Conservation (phyloP, 53 echinoderm and acorn worm genomes). For the Mesocentrotus franciscanus region DNA sequence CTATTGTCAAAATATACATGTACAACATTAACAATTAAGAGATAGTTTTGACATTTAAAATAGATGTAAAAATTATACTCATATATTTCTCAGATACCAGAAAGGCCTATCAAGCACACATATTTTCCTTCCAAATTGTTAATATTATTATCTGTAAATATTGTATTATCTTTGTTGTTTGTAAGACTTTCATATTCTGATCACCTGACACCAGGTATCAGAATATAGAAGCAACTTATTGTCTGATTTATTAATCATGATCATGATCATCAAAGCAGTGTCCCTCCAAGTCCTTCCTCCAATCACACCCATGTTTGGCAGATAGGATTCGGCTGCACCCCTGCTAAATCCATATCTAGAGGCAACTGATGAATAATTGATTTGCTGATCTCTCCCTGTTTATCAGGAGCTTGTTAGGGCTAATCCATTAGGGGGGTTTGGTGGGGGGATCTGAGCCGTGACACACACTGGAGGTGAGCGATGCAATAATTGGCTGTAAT, state of each 20-base stretch:
- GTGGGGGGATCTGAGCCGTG: background rate
- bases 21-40: too few species aligned
- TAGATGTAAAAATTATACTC: too few species aligned
- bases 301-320: conserved; percentile 7
- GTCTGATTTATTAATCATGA: background rate
- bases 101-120: too few species aligned
- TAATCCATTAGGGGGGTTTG: conserved; percentile 36
- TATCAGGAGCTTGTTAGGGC: conserved; percentile 36
- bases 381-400: conserved; percentile 50
- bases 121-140: too few species aligned
- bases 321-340: background rate
- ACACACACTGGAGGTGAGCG: conserved; percentile 3
- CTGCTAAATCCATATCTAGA: conserved; percentile 36
- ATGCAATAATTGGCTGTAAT: conserved; percentile 33
- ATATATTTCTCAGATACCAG: too few species aligned
- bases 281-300: background rate
- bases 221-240: too few species aligned
- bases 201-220: too few species aligned
- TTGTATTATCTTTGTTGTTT: too few species aligned
- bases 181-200: too few species aligned
- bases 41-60: too few species aligned
- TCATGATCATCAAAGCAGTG: background rate
- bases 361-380: conserved; percentile 38
- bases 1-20: too few species aligned
- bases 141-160: too few species aligned